Evolutionary conservation across 2,888 invertebrate genomes (phyloP).

Genomic region (Cantharis nigra): DNA sequence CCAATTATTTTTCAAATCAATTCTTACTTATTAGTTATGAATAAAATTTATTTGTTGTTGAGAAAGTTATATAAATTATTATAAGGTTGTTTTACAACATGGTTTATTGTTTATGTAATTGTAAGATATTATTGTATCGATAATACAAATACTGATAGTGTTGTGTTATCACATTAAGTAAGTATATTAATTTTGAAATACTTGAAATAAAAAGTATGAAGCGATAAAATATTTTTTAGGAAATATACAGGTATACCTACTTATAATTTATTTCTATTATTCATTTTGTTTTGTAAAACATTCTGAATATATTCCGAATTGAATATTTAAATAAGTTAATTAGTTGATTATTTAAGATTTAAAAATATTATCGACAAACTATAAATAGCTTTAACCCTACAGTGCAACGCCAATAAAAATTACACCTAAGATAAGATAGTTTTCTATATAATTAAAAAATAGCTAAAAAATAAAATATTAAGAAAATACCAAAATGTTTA

Average conservation of each 20-base stretch:
- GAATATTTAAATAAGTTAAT: background rate
- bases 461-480: too few species aligned
- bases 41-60: background rate
- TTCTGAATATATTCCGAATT: background rate
- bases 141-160: background rate
- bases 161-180: background rate
- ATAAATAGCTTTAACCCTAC: too few species aligned
- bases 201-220: background rate
- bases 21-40: background rate
- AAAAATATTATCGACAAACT: too few species aligned
- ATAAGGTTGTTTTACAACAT: background rate
- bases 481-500: too few species aligned
- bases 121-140: background rate
- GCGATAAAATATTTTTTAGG: background rate
- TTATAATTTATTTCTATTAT: background rate
- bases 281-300: background rate
- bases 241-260: too few species aligned
- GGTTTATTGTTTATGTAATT: background rate
- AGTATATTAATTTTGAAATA: background rate
- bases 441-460: too few species aligned
- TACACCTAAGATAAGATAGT: too few species aligned
- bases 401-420: too few species aligned
- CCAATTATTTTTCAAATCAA: too few species aligned
- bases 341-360: background rate
- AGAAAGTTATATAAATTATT: background rate